Evolutionary conservation across 1,140 invertebrate genomes (phyloP).

Genomic region (Leucophenga varia): DNA sequence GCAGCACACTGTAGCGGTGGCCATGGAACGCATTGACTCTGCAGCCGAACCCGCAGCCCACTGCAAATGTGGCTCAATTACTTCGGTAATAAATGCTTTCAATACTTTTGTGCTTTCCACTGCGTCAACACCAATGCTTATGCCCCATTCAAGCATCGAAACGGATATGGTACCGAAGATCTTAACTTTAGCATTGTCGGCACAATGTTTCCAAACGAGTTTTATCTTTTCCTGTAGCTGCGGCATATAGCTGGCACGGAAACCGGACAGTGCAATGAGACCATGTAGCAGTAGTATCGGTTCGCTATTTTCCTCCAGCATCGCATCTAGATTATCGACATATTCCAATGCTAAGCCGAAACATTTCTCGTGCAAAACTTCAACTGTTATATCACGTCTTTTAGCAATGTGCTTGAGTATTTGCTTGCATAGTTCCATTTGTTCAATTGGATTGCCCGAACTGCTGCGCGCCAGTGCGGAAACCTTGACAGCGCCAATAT

Average conservation of each 20-base stretch:
- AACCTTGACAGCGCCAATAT: conserved; percentile 35
- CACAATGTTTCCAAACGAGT: conserved; percentile 39
- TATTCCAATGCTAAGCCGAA: conserved; percentile 28
- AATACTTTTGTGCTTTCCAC: conserved; percentile 33
- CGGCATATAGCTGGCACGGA: conserved; percentile 33
- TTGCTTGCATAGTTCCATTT: conserved; percentile 1
- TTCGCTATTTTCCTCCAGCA: conserved; percentile 37
- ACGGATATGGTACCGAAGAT: conserved; percentile 45
- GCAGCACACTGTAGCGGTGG: conserved; percentile 72
- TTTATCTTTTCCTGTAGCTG: conserved; percentile 33
- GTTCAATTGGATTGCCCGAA: background rate
- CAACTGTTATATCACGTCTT: conserved; percentile 12
- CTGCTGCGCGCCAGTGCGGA: conserved; percentile 27
- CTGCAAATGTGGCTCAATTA: conserved; percentile 73
- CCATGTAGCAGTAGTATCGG: conserved; percentile 45
- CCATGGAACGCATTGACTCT: conserved; percentile 76
- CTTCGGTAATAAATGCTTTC: conserved; percentile 55
- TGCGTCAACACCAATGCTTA: conserved; percentile 23
- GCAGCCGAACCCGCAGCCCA: conserved; percentile 83
- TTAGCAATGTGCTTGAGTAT: conserved; percentile 25
- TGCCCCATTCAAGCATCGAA: conserved; percentile 35
- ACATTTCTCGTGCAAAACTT: conserved; percentile 30
- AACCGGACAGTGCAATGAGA: conserved; percentile 32
- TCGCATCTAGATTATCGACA: conserved; percentile 42
- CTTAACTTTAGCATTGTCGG: conserved; percentile 40